A percentile compares a stretch with the other conserved stretches of the same genome.
phyloP scores from a whole-genome alignment of 2,797 vertebrate species.

The Darevskia mixta region DNA sequence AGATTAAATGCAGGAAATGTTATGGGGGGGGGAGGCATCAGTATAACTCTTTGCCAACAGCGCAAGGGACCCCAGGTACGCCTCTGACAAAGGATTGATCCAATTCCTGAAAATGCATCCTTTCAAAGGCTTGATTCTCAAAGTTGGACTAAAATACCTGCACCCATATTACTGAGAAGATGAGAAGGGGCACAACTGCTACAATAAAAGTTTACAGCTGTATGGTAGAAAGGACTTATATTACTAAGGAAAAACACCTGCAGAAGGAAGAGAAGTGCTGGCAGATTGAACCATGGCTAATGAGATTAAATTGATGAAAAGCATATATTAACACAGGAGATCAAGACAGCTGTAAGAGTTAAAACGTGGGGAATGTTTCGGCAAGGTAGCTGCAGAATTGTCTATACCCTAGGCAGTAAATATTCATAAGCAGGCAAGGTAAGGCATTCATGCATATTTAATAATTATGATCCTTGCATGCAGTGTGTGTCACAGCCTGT shows the following conservation, averaged over 20 bases:
- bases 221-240: not conserved
- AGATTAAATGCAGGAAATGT: too few relatives aligned
- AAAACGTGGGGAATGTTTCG: conserved; percentile 14
- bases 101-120: not conserved
- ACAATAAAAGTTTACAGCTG: not conserved
- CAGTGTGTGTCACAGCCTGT: not conserved
- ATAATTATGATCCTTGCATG: not conserved
- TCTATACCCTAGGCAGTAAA: conserved; percentile 15
- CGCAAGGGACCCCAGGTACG: too few relatives aligned
- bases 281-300: not conserved
- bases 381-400: conserved; percentile 8
- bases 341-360: conserved; percentile 29
- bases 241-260: not conserved
- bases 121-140: not conserved
- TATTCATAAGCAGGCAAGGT: conserved; percentile 27
- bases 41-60: too few relatives aligned
- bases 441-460: conserved; percentile 13
- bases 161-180: not conserved
- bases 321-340: conserved; percentile 35
- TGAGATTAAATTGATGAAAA: conserved; percentile 24
- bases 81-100: not conserved
- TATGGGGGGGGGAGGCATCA: too few relatives aligned
- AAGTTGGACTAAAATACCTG: not conserved
- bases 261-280: not conserved
- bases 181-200: not conserved